Evolutionary conservation across 1,140 invertebrate genomes (phyloP).

Genomic region (Drosophila santomea): DNA sequence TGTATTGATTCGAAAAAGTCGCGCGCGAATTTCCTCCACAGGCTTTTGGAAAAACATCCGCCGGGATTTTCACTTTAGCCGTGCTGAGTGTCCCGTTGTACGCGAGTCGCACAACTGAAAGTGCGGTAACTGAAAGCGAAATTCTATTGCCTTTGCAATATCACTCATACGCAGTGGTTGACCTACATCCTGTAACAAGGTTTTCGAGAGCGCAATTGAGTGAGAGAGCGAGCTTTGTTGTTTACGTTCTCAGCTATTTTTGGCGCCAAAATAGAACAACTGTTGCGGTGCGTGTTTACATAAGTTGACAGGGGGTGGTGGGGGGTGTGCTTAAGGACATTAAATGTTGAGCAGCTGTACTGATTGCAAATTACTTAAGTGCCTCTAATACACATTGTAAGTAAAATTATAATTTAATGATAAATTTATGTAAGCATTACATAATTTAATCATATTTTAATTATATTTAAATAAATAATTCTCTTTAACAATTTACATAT

Average conservation of each 20-base stretch:
- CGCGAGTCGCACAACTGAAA: conserved; percentile 62
- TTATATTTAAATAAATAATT: not conserved
- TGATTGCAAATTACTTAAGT: too few species aligned
- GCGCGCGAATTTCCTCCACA: conserved; percentile 58
- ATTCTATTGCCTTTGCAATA: conserved; percentile 27
- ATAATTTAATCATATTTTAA: not conserved
- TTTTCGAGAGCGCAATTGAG: conserved; percentile 21
- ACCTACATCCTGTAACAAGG: conserved; percentile 59
- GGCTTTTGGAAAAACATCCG: conserved; percentile 5
- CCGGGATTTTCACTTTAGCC: conserved; percentile 17
- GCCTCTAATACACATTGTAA: too few species aligned
- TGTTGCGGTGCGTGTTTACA: conserved; percentile 60
- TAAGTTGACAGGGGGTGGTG: not conserved
- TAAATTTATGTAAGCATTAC: too few species aligned
- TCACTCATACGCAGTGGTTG: conserved; percentile 72
- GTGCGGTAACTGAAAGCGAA: conserved; percentile 32
- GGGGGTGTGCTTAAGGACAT: not conserved
- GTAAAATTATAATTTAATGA: not conserved
- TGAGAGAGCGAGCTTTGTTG: conserved; percentile 51
- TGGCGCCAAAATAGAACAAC: conserved; percentile 78
- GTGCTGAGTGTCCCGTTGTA: conserved; percentile 35
- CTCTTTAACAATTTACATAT: not conserved
- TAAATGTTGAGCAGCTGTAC: too few species aligned
- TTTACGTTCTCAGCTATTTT: conserved; percentile 76
- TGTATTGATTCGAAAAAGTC: conserved; percentile 53